Base-by-base conservation (phyloP, 2,888 invertebrate species). In the Abrostola triplasia region DNA sequence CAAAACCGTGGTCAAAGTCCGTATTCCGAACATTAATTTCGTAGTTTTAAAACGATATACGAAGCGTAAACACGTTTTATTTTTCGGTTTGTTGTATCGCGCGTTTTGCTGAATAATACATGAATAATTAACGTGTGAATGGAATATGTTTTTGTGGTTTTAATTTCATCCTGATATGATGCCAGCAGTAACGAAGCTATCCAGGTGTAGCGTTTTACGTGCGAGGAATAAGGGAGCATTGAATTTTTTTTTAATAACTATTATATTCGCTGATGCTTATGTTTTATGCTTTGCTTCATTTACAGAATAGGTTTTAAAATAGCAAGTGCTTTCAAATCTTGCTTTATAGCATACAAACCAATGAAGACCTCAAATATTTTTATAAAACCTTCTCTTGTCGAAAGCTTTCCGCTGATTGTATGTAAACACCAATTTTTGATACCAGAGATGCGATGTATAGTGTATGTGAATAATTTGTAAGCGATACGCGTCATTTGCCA, bases 1-100 rank as follows among this genome's bases (percentile, higher is more conserved):
- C 79, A 80, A 79, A 79, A 77, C 76, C 73, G 67, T 73, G 79
- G 80, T 77, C 84, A 80, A 73, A 74, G 67, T 72, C 74, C 75
- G 73, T 81, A 84, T 81, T 81, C 80, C 70, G 76, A 70, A 67
- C 77, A 77, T 72, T 76, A 67, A 72, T 74, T 74, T 64, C 68
- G 70, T 67, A 72, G 72, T 78, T 76, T 75, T 68, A 66, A 75
- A 72, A 70, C 72, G 70, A 64, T 69, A 59, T 54, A 56, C 64
- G 57, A 56, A 67, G 9, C 60, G 51, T 69, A 55, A 73, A 56
- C 48, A 51, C 50, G 37, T 68, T 76, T 76, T 70, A 48, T 64
- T 69, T 67, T 64, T 59, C 13, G 24, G 62, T 67, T 36, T 47
- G 11, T 67, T 70, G 70, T 67, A 72, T 70, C 64, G 50, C 52